These are phyloP conservation scores for Ictidomys tridecemlineatus DNA, from an alignment of 2,113 vertebrate species.

Conservation along the genomic window DNA sequence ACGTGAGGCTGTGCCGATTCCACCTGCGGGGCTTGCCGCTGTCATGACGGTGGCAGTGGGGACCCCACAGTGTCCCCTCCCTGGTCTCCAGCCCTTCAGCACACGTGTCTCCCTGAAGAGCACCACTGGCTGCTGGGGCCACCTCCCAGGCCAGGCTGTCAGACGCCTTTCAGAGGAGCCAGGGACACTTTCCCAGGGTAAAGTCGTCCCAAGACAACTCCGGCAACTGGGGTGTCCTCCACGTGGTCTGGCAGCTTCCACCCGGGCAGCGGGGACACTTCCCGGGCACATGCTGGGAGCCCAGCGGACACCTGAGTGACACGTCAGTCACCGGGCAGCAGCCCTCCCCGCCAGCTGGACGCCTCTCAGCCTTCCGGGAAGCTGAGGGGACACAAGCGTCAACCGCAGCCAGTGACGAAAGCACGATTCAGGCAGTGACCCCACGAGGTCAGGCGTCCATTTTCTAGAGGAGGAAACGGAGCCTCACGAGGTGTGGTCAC, in stretches of 20 bases:
- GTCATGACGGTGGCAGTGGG: rapidly evolving
- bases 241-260: not conserved
- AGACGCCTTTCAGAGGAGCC: not conserved
- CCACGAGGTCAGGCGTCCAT: not conserved
- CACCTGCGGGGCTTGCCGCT: too few species aligned
- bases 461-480: conserved; percentile 36
- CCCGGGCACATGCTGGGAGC: not conserved
- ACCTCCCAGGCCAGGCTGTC: not conserved
- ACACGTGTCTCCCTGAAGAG: not conserved
- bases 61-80: not conserved
- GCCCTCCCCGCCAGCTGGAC: not conserved
- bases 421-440: not conserved
- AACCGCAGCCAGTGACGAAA: not conserved
- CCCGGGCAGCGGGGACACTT: not conserved
- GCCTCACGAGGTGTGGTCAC: not conserved
- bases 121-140: rapidly evolving
- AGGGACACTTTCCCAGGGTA: not conserved
- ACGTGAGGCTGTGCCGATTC: too few species aligned
- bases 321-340: too few species aligned
- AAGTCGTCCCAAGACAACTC: not conserved
- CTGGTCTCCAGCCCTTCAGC: too few species aligned
- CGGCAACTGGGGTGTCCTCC: not conserved
- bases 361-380: not conserved
- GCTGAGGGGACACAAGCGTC: not conserved
- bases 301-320: too few species aligned